These are phyloP conservation scores for Papilio helenus DNA, from an alignment of 1,140 invertebrate species.

Conservation along the genomic window DNA sequence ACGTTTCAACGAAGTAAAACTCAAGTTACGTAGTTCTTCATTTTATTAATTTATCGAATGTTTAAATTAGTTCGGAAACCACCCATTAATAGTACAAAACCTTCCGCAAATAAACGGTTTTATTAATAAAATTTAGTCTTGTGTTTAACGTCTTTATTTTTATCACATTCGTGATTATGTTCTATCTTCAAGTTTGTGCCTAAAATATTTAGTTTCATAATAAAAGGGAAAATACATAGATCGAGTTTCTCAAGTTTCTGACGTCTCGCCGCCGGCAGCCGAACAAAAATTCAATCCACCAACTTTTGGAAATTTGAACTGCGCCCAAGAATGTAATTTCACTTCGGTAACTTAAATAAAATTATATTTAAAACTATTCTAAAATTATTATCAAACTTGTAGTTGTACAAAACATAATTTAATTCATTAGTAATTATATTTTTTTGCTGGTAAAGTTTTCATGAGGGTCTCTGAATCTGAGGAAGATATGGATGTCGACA, in stretches of 20 bases:
- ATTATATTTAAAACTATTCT: constrained; percentile 36
- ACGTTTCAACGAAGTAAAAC: too few relatives aligned
- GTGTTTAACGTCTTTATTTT: too few relatives aligned
- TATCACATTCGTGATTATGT: neutral
- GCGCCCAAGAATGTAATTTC: constrained; percentile 39
- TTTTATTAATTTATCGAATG: too few relatives aligned
- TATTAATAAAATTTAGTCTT: too few relatives aligned
- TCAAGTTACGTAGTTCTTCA: too few relatives aligned
- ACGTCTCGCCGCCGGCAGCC: neutral
- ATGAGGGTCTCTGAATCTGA: too few relatives aligned
- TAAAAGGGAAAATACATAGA: constrained; percentile 23
- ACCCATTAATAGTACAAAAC: too few relatives aligned
- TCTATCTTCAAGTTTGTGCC: neutral
- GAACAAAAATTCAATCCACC: constrained; percentile 37
- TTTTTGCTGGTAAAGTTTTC: too few relatives aligned
- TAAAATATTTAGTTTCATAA: constrained; percentile 37
- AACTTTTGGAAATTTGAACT: constrained; percentile 36
- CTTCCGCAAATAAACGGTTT: too few relatives aligned
- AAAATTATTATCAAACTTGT: constrained; percentile 1
- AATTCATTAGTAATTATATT: too few relatives aligned
- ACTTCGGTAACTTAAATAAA: constrained; percentile 37
- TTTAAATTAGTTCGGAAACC: neutral
- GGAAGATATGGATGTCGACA: too few relatives aligned
- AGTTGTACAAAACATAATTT: neutral
- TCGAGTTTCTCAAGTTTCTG: constrained; percentile 23